These are phyloP conservation scores for Martes martes DNA, from an alignment of 2,113 vertebrate species.

Conservation along the genomic window DNA sequence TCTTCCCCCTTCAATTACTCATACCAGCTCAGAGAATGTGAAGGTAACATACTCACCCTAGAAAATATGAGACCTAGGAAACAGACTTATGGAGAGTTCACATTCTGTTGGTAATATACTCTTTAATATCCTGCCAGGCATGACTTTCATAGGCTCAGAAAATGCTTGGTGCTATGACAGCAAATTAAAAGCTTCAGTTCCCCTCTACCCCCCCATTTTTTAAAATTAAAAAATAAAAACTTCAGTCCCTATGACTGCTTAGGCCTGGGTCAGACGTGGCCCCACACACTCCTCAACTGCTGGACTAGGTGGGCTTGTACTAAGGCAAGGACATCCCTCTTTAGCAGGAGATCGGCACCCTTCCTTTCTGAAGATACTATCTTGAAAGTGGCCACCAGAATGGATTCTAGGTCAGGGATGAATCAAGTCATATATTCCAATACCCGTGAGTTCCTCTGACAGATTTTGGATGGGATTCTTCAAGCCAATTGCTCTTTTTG, in stretches of 20 bases:
- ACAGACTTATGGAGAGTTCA: neutral
- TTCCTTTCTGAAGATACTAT: neutral
- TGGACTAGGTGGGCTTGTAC: neutral
- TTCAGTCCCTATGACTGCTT: neutral
- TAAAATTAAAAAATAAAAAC: neutral
- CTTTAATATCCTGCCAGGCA: conserved; percentile 19
- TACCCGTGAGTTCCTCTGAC: neutral
- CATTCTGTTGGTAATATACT: neutral
- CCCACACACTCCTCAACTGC: neutral
- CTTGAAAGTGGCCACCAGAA: neutral
- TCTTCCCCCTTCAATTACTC: neutral
- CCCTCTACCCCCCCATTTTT: neutral
- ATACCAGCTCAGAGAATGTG: neutral
- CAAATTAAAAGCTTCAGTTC: conserved; percentile 17
- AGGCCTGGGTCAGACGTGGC: neutral
- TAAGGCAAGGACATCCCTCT: neutral
- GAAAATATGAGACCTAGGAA: conserved; percentile 39
- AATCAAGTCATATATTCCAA: neutral
- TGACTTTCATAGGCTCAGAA: conserved; percentile 28
- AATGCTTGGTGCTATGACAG: neutral
- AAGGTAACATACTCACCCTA: conserved; percentile 28
- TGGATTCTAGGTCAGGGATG: neutral
- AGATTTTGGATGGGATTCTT: neutral
- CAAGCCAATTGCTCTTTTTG: neutral
- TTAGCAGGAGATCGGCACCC: neutral